A percentile compares a stretch with the other conserved stretches of the same genome.
Evolutionary conservation across 2,113 vertebrate genomes (phyloP).

Genomic region (Pseudolaguvia tuberculata): DNA sequence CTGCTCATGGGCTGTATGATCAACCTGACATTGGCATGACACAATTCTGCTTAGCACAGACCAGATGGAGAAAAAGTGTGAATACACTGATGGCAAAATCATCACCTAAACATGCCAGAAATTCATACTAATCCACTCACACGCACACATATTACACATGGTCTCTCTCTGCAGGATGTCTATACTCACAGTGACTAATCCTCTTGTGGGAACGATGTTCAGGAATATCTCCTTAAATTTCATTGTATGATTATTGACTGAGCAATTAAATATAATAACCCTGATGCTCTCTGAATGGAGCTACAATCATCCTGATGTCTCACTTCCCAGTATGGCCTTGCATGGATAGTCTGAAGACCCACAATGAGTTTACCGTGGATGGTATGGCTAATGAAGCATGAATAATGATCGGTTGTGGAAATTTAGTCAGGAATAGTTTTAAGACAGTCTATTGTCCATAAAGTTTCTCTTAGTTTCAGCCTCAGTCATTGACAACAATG

Average conservation of each 20-base stretch:
- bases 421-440: background rate
- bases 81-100: constrained; percentile 23
- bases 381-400: background rate
- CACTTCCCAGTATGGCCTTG: background rate
- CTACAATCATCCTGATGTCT: background rate
- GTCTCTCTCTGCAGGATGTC: background rate
- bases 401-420: background rate
- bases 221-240: background rate
- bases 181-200: constrained; percentile 8
- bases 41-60: constrained; percentile 7
- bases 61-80: constrained; percentile 33
- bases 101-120: constrained; percentile 25
- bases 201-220: background rate
- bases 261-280: background rate
- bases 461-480: no score
- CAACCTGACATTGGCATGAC: constrained; percentile 13
- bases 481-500: no score
- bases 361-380: background rate
- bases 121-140: constrained; percentile 19
- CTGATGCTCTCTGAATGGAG: background rate
- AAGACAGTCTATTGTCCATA: no score
- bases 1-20: constrained; percentile 3
- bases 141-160: constrained; percentile 16
- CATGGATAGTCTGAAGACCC: background rate
- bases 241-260: background rate